Evolutionary conservation across 2,797 vertebrate species (phyloP), one percentile per base, ranked within the genome.

Genomic region (Sylvilagus floridanus): DNA sequence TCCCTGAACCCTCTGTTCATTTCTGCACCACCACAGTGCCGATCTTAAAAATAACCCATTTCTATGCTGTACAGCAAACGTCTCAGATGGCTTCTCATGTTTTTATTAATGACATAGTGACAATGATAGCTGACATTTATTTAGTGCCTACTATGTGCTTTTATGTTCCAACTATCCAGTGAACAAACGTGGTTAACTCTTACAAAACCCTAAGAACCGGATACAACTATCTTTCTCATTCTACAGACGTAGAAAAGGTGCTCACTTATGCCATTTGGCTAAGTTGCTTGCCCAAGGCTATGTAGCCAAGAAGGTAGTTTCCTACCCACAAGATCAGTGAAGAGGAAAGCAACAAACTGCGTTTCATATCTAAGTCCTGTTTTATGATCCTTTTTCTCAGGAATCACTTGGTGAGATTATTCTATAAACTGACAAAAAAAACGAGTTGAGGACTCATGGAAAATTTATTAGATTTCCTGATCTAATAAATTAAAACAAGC

Each of bases 401-500:
- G 92, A 93, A 82, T 66, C 73, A 85, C 60, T 92, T 76, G 63
- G 7, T 71, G 35, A 92, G 35, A 85, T 96, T 84, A 83, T 93
- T 90, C 72, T 50, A 88, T 35, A 69, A 52, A 90, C 19, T 65
- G 76, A 35, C 72, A 84, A 81, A 96, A 97, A 71, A 97, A 71
- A 21, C n/a, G 10, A 30, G 32, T 42, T 68, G 32, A 96, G 30
- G 65, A 92, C 54, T 96, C 95, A 92, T 96, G 87, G 94, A 96
- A 96, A 97, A 96, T 96, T 73, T 94, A 96, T 97, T 87, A 92
- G 83, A 92, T 96, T 96, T 96, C 95, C 91, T 97, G 92, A 87
- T 93, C 81, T 97, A 94, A 97, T 96, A 97, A 96, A 96, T 97
- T 96, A 91, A 92, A 95, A 92, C 69, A 89, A 95, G 79, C 96